Evolutionary conservation across 1,140 invertebrate species (phyloP).

Genomic region (Drosophila albomicans): DNA sequence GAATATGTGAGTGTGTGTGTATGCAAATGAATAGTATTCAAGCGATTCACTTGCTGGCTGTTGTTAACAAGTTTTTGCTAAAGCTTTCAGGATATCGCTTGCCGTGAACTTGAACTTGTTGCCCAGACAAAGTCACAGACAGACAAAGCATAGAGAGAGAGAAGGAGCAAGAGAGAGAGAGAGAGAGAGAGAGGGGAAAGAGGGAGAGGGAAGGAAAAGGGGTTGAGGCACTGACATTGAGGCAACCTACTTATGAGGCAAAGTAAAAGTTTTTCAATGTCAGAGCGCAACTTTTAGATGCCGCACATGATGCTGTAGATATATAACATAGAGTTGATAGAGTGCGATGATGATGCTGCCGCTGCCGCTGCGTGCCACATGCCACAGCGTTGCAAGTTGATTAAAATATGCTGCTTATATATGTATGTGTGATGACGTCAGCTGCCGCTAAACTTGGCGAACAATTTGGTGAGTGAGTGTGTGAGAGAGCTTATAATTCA

Average conservation of each 20-base stretch:
- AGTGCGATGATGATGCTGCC: constrained; percentile 5
- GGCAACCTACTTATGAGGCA: constrained; percentile 55
- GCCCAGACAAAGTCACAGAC: not conserved
- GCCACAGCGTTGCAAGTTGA: constrained; percentile 13
- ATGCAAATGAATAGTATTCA: not conserved
- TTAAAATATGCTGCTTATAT: constrained; percentile 26
- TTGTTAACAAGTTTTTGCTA: constrained; percentile 9
- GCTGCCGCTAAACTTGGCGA: constrained; percentile 27
- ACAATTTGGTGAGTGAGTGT: constrained; percentile 22
- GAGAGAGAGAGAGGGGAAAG: not conserved
- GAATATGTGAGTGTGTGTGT: not conserved
- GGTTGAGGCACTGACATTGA: constrained; percentile 1
- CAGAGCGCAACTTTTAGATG: constrained; percentile 41
- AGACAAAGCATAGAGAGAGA: not conserved
- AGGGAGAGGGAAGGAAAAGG: too few relatives aligned
- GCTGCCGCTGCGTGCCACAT: not conserved
- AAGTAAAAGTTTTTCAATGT: constrained; percentile 59
- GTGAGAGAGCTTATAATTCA: constrained; percentile 51
- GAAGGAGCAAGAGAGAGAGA: not conserved
- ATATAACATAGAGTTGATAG: constrained; percentile 29
- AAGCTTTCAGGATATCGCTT: constrained; percentile 26
- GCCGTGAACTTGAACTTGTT: constrained; percentile 43
- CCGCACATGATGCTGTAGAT: constrained; percentile 30
- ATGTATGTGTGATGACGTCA: constrained; percentile 34
- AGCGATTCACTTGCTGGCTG: not conserved